phyloP scores from a whole-genome alignment of 2,888 invertebrate species.

The Chrysopilus asiliformis region DNA sequence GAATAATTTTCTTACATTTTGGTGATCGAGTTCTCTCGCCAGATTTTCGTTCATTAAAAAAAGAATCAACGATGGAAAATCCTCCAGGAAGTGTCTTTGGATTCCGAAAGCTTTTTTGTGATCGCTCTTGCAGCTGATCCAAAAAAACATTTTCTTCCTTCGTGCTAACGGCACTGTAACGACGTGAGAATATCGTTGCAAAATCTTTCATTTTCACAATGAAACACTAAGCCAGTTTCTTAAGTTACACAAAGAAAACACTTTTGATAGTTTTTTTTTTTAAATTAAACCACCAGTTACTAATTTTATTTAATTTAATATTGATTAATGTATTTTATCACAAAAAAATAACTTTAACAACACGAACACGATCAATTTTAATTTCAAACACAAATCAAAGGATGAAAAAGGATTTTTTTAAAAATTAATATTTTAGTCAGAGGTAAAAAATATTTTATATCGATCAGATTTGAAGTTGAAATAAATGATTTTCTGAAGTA shows the following conservation, averaged over 20 bases:
- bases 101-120: conserved; percentile 29
- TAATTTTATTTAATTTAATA: background rate
- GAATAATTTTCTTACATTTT: conserved; percentile 35
- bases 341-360: conserved; percentile 6
- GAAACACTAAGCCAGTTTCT: background rate
- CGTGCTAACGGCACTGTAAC: conserved; percentile 43
- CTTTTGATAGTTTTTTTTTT: no score
- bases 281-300: no score
- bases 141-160: conserved; percentile 21
- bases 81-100: conserved; percentile 31
- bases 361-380: conserved; percentile 5
- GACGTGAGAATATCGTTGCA: conserved; percentile 43
- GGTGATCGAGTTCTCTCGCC: conserved; percentile 33
- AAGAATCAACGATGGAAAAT: conserved; percentile 36
- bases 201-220: conserved; percentile 46
- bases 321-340: background rate
- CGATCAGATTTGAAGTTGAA: background rate
- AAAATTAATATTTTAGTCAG: background rate
- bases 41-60: conserved; percentile 33
- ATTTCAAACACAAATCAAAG: background rate
- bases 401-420: background rate
- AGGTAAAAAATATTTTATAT: background rate
- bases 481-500: background rate
- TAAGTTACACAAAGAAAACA: background rate
- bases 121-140: conserved; percentile 14